Conservation (phyloP, 1,140 invertebrate species). For the Sweltsa coloradensis region DNA sequence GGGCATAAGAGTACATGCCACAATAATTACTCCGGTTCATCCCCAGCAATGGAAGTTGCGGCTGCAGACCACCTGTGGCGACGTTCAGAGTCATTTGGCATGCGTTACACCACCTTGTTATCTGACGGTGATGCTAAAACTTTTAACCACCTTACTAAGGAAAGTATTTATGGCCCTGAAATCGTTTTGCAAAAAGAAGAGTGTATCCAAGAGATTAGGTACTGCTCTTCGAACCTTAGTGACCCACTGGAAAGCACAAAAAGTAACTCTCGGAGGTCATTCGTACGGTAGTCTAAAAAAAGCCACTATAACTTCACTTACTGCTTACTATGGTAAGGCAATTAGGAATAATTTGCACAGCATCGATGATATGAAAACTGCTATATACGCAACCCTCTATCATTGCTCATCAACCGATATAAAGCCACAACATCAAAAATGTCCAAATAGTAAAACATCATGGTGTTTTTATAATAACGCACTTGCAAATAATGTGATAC, state of each 20-base stretch:
- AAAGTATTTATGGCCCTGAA: constrained; percentile 17
- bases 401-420: constrained; percentile 15
- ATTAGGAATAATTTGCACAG: constrained; percentile 11
- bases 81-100: constrained; percentile 14
- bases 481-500: no score
- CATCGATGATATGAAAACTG: constrained; percentile 15
- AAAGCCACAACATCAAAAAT: constrained; percentile 15
- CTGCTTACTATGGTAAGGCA: constrained; percentile 17
- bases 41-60: constrained; percentile 18
- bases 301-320: constrained; percentile 14
- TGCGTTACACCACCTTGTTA: constrained; percentile 18
- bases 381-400: constrained; percentile 19
- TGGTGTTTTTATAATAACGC: constrained; percentile 16
- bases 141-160: no score
- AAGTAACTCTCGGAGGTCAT: constrained; percentile 13
- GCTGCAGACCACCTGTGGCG: constrained; percentile 19
- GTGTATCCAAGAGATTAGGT: constrained; percentile 20
- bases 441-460: constrained; percentile 13
- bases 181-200: constrained; percentile 19
- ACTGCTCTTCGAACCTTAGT: constrained; percentile 15
- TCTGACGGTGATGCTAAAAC: constrained; percentile 22
- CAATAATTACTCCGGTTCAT: constrained; percentile 13
- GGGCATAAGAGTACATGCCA: not conserved
- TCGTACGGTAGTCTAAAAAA: constrained; percentile 14
- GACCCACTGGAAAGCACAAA: not conserved